Evolutionary conservation across 2,888 invertebrate species (phyloP).

Genomic region (Pollenia labialis): DNA sequence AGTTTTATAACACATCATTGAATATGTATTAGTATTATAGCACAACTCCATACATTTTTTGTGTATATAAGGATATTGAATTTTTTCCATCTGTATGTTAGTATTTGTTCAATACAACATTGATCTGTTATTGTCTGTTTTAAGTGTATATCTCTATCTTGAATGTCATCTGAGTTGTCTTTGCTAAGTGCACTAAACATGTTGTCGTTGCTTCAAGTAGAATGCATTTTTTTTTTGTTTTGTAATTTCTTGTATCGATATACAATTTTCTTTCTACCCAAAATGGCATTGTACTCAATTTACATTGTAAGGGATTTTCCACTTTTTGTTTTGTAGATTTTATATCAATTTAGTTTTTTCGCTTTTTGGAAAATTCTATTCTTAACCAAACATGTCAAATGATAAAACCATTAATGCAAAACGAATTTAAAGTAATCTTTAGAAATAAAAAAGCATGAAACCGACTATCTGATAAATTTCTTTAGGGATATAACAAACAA

Average conservation of each 20-base stretch:
- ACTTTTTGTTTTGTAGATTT: constrained; percentile 13
- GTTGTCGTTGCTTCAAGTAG: constrained; percentile 40
- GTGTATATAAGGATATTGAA: background rate
- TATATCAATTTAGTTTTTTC: background rate
- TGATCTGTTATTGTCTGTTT: constrained; percentile 58
- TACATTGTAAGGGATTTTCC: constrained; percentile 27
- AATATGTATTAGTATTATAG: constrained; percentile 32
- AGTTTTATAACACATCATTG: constrained; percentile 41
- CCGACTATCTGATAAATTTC: no score
- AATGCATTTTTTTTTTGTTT: constrained; percentile 22
- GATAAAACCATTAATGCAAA: background rate
- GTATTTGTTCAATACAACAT: constrained; percentile 21
- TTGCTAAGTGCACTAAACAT: constrained; percentile 54
- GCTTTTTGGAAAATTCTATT: background rate
- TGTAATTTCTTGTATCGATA: background rate
- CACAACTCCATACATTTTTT: background rate
- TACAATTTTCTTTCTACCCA: constrained; percentile 1
- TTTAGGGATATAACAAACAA: no score
- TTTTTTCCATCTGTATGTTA: constrained; percentile 37
- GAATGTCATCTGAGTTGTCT: constrained; percentile 40
- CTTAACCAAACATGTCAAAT: background rate
- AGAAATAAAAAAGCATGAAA: no score
- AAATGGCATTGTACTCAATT: constrained; percentile 48
- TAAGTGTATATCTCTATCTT: constrained; percentile 45
- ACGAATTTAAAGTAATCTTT: no score